These are phyloP conservation scores for Nymphalis io DNA, from an alignment of 1,140 invertebrate species.

Conservation along the genomic window DNA sequence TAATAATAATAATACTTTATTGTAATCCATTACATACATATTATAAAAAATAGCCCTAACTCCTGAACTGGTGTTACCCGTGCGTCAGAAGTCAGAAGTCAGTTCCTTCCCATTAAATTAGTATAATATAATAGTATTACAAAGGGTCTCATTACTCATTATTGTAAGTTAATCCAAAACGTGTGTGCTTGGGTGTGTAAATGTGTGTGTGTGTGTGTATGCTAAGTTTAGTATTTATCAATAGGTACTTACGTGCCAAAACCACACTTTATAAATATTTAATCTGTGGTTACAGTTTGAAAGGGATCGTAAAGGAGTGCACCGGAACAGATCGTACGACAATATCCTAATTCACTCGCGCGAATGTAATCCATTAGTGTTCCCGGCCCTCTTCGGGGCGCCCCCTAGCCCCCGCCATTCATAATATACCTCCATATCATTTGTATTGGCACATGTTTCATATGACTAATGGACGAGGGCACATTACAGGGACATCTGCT, in stretches of 20 bases:
- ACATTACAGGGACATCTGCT: conserved; percentile 68
- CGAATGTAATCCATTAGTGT: conserved; percentile 79
- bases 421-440: conserved; percentile 77
- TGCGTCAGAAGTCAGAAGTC: too few species aligned
- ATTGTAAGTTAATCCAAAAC: too few species aligned
- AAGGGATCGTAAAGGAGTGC: conserved; percentile 67
- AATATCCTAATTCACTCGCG: conserved; percentile 80
- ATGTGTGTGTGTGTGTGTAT: too few species aligned
- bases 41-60: too few species aligned
- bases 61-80: too few species aligned
- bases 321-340: conserved; percentile 76
- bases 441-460: conserved; percentile 80
- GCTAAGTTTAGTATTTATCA: background rate
- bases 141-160: too few species aligned
- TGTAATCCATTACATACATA: too few species aligned
- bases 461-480: conserved; percentile 76
- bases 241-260: background rate
- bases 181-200: too few species aligned
- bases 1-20: too few species aligned
- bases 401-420: conserved; percentile 65
- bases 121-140: too few species aligned
- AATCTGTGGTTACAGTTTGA: conserved; percentile 50
- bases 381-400: conserved; percentile 37
- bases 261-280: conserved; percentile 49
- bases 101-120: too few species aligned